Conservation (phyloP, 2,113 vertebrate species). For the Australoheros scitulus region DNA sequence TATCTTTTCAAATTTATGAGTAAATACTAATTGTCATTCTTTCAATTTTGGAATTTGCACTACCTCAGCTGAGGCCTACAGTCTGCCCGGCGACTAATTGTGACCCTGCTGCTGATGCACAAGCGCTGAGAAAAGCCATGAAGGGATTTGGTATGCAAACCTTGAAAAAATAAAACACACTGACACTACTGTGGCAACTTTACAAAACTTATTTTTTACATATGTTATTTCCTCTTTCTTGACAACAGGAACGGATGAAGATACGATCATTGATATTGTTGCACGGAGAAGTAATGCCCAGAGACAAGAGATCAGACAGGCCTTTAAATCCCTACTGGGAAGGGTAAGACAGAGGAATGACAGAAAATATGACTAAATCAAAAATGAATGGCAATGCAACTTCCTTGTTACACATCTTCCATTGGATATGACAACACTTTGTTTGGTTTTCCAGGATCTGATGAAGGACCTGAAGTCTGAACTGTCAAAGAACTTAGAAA, state of each 20-base stretch:
- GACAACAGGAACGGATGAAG: constrained; percentile 89
- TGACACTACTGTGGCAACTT: background rate
- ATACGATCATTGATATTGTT: constrained; percentile 89
- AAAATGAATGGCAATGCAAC: background rate
- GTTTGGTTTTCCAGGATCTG: constrained; percentile 82
- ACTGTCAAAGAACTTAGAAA: constrained; percentile 89
- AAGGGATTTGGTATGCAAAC: constrained; percentile 89
- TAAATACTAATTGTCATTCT: background rate
- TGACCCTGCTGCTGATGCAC: constrained; percentile 87
- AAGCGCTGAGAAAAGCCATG: constrained; percentile 95
- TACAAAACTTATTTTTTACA: background rate
- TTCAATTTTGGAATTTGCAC: background rate
- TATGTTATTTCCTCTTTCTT: background rate
- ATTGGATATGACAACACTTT: background rate
- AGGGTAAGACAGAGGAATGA: constrained; percentile 79
- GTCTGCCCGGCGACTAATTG: constrained; percentile 76
- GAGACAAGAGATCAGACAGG: constrained; percentile 90
- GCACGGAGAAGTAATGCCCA: constrained; percentile 88
- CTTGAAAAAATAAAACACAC: background rate
- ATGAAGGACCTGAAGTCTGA: constrained; percentile 97
- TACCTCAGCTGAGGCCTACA: constrained; percentile 85
- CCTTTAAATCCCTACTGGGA: constrained; percentile 94
- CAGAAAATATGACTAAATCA: background rate
- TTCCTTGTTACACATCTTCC: background rate
- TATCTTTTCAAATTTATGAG: background rate